phyloP scores from a whole-genome alignment of 2,888 invertebrate species.

The Leptogaster cylindrica region DNA sequence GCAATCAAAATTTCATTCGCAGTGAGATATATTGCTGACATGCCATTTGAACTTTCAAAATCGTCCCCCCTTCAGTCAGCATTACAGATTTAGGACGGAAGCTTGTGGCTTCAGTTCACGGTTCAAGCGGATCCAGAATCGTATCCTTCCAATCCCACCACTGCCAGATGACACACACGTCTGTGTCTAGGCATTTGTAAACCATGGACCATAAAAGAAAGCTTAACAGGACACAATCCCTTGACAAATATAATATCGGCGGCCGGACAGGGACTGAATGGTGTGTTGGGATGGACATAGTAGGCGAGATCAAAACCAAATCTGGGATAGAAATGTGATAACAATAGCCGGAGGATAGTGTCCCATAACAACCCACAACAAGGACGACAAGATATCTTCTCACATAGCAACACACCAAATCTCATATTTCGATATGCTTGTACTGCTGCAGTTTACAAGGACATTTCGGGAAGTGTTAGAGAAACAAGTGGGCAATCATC shows the following conservation, averaged over 20 bases:
- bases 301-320: slow-evolving; percentile 20
- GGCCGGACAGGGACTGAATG: slow-evolving; percentile 15
- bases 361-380: slow-evolving; percentile 15
- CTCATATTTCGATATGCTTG: slow-evolving; percentile 37
- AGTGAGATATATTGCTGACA: slow-evolving; percentile 37
- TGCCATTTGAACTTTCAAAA: slow-evolving; percentile 30
- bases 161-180: slow-evolving; percentile 6
- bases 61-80: slow-evolving; percentile 22
- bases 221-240: slow-evolving; percentile 40
- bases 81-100: slow-evolving; percentile 4
- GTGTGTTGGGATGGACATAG: neutral
- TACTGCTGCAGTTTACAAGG: slow-evolving; percentile 25
- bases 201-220: slow-evolving; percentile 36
- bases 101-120: neutral
- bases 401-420: slow-evolving; percentile 23
- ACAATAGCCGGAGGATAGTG: slow-evolving; percentile 22
- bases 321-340: slow-evolving; percentile 36
- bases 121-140: neutral
- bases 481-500: slow-evolving; percentile 31
- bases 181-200: too few species aligned
- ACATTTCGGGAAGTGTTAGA: slow-evolving; percentile 13
- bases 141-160: neutral
- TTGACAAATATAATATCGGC: slow-evolving; percentile 39
- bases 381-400: slow-evolving; percentile 15
- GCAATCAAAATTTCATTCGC: slow-evolving; percentile 33